Evolutionary conservation across 2,113 vertebrate genomes (phyloP).

Genomic region (Chelonoidis abingdonii): DNA sequence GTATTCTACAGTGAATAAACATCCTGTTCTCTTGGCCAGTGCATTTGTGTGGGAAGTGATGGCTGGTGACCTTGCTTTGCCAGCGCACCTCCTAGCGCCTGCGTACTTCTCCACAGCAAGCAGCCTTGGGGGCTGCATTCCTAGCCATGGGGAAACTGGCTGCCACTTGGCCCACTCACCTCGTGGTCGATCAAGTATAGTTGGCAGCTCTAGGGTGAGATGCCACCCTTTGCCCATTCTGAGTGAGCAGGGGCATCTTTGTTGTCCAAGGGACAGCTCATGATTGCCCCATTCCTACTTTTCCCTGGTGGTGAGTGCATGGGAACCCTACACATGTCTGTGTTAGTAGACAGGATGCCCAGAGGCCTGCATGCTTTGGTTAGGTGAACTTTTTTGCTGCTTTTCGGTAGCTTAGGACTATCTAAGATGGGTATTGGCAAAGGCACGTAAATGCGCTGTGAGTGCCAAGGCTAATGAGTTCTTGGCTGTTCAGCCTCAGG

Average conservation of each 20-base stretch:
- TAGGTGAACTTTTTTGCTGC: not conserved
- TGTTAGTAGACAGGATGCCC: not conserved
- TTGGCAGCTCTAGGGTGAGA: not conserved
- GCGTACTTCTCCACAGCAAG: accelerated
- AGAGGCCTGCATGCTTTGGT: not conserved
- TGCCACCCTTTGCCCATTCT: too few species aligned
- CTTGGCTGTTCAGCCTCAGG: not conserved
- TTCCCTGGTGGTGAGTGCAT: not conserved
- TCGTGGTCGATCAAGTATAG: not conserved
- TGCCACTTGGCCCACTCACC: not conserved
- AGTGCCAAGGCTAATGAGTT: not conserved
- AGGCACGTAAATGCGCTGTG: not conserved
- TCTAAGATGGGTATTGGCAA: accelerated
- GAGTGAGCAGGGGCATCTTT: not conserved
- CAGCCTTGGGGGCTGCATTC: accelerated
- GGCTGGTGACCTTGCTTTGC: not conserved
- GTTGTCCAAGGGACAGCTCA: not conserved
- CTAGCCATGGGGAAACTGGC: not conserved
- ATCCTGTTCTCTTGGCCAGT: slow-evolving; percentile 21
- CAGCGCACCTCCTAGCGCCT: not conserved
- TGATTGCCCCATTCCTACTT: not conserved
- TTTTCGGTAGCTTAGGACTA: accelerated
- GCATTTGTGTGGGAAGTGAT: not conserved
- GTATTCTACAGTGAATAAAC: slow-evolving; percentile 13
- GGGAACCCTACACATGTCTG: not conserved